These are phyloP conservation scores for Crossaster papposus DNA, from an alignment of 53 echinoderm and acorn worm genomes.

Conservation along the genomic window DNA sequence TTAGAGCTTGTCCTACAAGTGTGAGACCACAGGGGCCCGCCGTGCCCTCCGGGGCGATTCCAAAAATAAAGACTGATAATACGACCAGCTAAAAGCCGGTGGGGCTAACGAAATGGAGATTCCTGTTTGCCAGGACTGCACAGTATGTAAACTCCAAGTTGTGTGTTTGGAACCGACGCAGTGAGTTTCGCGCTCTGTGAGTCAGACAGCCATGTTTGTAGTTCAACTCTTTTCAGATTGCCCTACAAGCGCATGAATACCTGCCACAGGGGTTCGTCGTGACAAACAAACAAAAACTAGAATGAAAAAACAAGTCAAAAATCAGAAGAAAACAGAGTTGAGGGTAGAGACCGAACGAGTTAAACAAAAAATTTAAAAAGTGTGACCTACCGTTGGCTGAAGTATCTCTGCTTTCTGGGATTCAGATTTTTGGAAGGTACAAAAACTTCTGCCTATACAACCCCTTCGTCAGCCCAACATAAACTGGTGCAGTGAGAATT, in stretches of 20 bases:
- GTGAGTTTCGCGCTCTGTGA: too few relatives aligned
- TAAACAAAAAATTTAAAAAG: neutral
- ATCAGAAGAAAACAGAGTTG: neutral
- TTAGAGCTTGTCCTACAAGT: conserved; percentile 20
- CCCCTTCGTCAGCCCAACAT: neutral
- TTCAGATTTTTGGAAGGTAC: neutral
- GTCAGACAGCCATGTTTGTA: conserved; percentile 7
- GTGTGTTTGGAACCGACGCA: too few relatives aligned
- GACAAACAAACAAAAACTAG: neutral
- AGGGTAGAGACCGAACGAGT: neutral
- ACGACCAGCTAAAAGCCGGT: neutral
- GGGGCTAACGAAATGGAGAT: neutral
- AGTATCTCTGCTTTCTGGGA: neutral
- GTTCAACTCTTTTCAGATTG: conserved; percentile 40
- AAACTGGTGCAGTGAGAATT: neutral
- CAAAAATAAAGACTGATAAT: neutral
- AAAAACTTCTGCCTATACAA: neutral
- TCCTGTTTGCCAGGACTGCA: neutral
- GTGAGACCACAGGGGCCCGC: neutral
- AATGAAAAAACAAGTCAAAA: conserved; percentile 12
- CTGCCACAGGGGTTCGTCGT: neutral
- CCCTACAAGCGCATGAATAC: conserved; percentile 44
- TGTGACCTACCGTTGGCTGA: neutral
- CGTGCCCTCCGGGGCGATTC: neutral
- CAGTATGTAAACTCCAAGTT: too few relatives aligned